These are phyloP conservation scores for Zele albiditarsus DNA, from an alignment of 2,888 invertebrate species.

Conservation along the genomic window DNA sequence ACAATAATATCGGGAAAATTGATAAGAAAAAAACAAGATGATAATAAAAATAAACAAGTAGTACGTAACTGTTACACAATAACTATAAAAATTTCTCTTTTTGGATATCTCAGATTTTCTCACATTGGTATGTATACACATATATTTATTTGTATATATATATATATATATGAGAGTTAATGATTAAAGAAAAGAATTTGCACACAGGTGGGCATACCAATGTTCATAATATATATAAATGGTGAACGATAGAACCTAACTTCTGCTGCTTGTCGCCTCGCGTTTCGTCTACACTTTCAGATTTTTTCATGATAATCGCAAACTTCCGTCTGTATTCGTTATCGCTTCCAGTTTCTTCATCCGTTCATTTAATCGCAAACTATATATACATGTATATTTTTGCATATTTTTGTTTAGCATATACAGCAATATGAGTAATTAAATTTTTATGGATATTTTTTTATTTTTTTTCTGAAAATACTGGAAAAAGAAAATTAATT, in stretches of 20 bases:
- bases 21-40: not conserved
- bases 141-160: not conserved
- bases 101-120: slow-evolving; percentile 6
- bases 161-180: not conserved
- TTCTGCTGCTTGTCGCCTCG: slow-evolving; percentile 54
- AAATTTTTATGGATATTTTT: not conserved
- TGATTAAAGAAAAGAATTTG: slow-evolving; percentile 17
- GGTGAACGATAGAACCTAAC: slow-evolving; percentile 3
- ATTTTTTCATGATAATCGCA: slow-evolving; percentile 55
- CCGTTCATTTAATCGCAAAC: slow-evolving; percentile 11
- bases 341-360: slow-evolving; percentile 42
- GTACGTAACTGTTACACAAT: slow-evolving; percentile 7
- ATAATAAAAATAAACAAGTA: not conserved
- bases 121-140: not conserved
- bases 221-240: slow-evolving; percentile 37
- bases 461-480: not conserved
- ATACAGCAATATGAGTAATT: not conserved
- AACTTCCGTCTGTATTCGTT: slow-evolving; percentile 58
- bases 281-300: slow-evolving; percentile 53
- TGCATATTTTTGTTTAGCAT: not conserved
- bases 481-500: not conserved
- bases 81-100: slow-evolving; percentile 2
- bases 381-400: slow-evolving; percentile 15
- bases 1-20: not conserved
- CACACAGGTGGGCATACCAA: slow-evolving; percentile 31